phyloP scores from a whole-genome alignment of 2,888 invertebrate species.

The Ptilodon capucinus region DNA sequence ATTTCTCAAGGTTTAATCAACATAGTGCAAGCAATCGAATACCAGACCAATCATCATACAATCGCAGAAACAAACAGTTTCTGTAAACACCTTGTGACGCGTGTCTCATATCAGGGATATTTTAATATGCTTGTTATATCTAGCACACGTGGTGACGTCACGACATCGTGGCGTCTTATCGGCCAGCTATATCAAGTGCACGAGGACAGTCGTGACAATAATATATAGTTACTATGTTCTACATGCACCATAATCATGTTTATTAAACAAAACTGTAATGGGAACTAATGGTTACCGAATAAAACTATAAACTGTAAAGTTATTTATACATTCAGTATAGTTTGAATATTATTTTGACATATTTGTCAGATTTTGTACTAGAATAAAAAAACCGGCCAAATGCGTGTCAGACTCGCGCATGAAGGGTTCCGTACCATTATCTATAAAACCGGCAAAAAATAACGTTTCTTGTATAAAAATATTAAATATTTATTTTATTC shows the following conservation, averaged over 20 bases:
- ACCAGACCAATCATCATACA: constrained; percentile 5
- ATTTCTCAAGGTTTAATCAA: no score
- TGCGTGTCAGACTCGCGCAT: no score
- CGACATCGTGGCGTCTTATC: constrained; percentile 20
- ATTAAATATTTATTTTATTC: no score
- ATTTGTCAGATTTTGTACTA: no score
- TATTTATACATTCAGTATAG: no score
- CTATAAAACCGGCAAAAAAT: no score
- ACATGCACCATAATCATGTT: background rate
- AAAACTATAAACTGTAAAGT: no score
- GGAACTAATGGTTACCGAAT: no score
- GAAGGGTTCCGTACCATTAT: no score
- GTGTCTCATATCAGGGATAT: constrained; percentile 4
- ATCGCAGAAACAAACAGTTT: constrained; percentile 8
- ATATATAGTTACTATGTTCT: background rate
- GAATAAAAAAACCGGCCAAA: no score
- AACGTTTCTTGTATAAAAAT: no score
- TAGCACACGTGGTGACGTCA: constrained; percentile 24
- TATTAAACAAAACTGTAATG: background rate
- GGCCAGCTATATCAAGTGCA: constrained; percentile 22
- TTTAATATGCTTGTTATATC: constrained; percentile 14
- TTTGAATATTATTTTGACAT: no score
- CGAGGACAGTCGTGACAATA: constrained; percentile 14
- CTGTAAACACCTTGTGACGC: constrained; percentile 22
- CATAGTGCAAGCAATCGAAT: background rate